These are phyloP conservation scores for Typhlichthys eigenmanni DNA, from an alignment of 2,797 vertebrate species.

Conservation along the genomic window DNA sequence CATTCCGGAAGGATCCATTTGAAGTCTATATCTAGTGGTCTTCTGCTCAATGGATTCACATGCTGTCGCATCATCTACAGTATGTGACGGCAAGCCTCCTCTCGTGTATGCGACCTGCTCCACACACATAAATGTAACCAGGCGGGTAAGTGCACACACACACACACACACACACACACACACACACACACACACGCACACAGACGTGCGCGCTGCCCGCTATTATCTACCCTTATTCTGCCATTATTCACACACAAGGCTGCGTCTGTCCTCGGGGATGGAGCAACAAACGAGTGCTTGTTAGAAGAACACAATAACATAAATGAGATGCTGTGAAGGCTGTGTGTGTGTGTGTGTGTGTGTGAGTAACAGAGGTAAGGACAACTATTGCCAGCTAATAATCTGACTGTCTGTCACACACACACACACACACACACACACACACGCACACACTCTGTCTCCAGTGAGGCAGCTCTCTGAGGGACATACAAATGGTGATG, in stretches of 20 bases:
- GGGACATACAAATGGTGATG: too few relatives aligned
- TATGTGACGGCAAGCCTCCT: slow-evolving; percentile 27
- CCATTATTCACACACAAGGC: slow-evolving; percentile 53
- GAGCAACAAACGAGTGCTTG: slow-evolving; percentile 48
- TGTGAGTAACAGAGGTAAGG: not conserved
- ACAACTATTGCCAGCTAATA: not conserved
- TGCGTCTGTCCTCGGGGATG: slow-evolving; percentile 31
- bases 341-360: not conserved
- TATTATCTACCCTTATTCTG: slow-evolving; percentile 31
- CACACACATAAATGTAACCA: not conserved
- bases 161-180: not conserved
- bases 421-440: not conserved
- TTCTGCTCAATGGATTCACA: slow-evolving; percentile 37
- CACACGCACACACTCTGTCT: not conserved
- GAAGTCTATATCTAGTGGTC: slow-evolving; percentile 40
- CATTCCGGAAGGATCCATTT: slow-evolving; percentile 44
- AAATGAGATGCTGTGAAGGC: slow-evolving; percentile 5
- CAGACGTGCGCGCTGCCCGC: slow-evolving; percentile 5
- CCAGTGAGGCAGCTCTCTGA: too few relatives aligned
- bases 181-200: not conserved
- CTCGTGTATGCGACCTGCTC: slow-evolving; percentile 6
- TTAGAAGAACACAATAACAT: slow-evolving; percentile 49
- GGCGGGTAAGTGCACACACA: slow-evolving; percentile 5
- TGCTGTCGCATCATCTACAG: slow-evolving; percentile 3
- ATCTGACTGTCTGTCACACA: not conserved